Base-by-base conservation (phyloP, 2,113 vertebrate genomes). In the Phyllopteryx taeniolatus region DNA sequence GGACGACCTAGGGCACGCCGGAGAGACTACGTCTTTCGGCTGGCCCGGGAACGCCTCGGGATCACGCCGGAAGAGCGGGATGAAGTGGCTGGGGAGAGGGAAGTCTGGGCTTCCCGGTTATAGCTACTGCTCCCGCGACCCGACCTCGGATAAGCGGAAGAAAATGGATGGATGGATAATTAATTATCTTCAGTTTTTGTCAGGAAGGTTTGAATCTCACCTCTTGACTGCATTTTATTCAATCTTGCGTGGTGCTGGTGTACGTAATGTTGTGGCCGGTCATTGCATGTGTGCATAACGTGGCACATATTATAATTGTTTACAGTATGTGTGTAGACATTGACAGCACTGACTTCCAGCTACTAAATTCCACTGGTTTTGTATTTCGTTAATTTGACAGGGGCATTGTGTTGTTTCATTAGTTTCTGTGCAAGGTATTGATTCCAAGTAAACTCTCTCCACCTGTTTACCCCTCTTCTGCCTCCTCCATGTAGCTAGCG, bases 401-500 rank as follows among this genome's bases (percentile, higher is more conserved):
- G 5, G 15, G 17, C 14, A 53, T 53, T 53, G 49, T 53, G 17
- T 53, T 53, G 49, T 53, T 53, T 19, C 49, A 53, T 53, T 17
- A 53, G 49, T 17, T 17, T 53, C 49, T 15, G 3, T 53, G 49
- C 49, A 57, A 57, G 9, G 8, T 12, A 57, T 22, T 57, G n/a
- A 59, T 31, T 13, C 22, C n/a, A 27, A 92, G 90, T 89, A 88
- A 73, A 93, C 91, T 95, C 94, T 95, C 92, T 89, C 91, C 87
- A 89, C 88, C 91, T 92, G 82, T 93, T 42, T 27, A 17, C 8
- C 54, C 15, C 87, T 90, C 90, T 92, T 91, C 89, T 93, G 91
- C 91, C 91, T 93, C 44, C 22, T 44, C 14, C 87, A 89, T 91
- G 83, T 89, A 99, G 97, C 91, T 99, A 94, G 95, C 97, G 84